Conservation (phyloP, 2,797 vertebrate species). For the Orestias chungarensis region DNA sequence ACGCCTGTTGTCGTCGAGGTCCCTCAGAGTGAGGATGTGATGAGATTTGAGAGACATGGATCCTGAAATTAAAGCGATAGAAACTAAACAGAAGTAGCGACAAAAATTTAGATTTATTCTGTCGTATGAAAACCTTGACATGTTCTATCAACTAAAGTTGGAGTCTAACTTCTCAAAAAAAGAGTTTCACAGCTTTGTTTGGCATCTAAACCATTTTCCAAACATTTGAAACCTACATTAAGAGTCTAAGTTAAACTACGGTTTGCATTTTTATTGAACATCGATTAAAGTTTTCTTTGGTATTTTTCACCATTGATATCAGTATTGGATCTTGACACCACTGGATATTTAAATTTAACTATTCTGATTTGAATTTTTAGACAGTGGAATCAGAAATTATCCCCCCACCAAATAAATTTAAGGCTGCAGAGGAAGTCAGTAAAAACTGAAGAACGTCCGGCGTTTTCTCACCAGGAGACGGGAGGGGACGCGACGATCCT, state of each 20-base stretch:
- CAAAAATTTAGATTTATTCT: background rate
- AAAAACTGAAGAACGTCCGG: background rate
- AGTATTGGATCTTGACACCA: too few relatives aligned
- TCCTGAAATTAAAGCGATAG: slow-evolving; percentile 55
- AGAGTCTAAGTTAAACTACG: too few relatives aligned
- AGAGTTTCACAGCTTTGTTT: background rate
- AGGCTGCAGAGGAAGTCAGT: background rate
- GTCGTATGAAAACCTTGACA: background rate
- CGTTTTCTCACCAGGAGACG: slow-evolving; percentile 84
- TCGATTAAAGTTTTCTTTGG: too few relatives aligned
- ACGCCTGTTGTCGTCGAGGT: slow-evolving; percentile 86
- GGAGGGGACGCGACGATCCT: slow-evolving; percentile 86
- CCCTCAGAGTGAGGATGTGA: slow-evolving; percentile 87
- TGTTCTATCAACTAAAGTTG: too few relatives aligned
- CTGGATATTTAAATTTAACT: too few relatives aligned
- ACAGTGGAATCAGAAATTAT: too few relatives aligned
- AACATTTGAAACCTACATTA: too few relatives aligned
- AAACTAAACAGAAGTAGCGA: background rate
- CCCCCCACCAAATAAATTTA: too few relatives aligned
- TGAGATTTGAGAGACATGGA: slow-evolving; percentile 79
- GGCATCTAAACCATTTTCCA: background rate
- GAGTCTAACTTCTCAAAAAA: background rate
- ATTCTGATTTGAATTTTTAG: too few relatives aligned
- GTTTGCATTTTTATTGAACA: too few relatives aligned
- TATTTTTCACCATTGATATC: too few relatives aligned